These are phyloP conservation scores for Limenitis camilla DNA, from an alignment of 2,888 invertebrate genomes.

Conservation along the genomic window DNA sequence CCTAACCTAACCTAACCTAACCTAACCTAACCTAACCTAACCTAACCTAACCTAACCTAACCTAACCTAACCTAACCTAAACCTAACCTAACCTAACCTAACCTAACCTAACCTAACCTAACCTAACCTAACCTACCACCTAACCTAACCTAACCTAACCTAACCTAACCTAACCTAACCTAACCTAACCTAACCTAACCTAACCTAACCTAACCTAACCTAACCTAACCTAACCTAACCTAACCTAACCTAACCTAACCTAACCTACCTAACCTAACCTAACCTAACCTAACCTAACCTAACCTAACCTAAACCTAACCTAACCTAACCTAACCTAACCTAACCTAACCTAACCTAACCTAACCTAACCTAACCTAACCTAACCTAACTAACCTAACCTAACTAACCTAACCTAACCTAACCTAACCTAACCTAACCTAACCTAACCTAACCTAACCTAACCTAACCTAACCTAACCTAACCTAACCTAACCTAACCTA, in stretches of 20 bases:
- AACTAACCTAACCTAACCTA: constrained; percentile 17
- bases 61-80: constrained; percentile 18
- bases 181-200: constrained; percentile 23
- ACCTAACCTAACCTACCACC: constrained; percentile 19
- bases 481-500: constrained; percentile 15
- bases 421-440: constrained; percentile 20
- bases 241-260: constrained; percentile 16
- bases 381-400: too few relatives aligned
- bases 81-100: constrained; percentile 17
- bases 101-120: constrained; percentile 20
- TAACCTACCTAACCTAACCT: too few relatives aligned
- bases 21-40: constrained; percentile 21
- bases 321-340: constrained; percentile 15
- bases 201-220: constrained; percentile 25
- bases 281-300: constrained; percentile 19
- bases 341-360: constrained; percentile 20
- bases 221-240: constrained; percentile 22
- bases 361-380: constrained; percentile 21
- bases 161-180: constrained; percentile 20
- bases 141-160: constrained; percentile 17
- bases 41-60: constrained; percentile 22
- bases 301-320: constrained; percentile 17
- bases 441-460: constrained; percentile 7
- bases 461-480: constrained; percentile 15
- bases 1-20: constrained; percentile 15